phyloP scores from a whole-genome alignment of 2,797 vertebrate species.

The Chaetophractus vellerosus region DNA sequence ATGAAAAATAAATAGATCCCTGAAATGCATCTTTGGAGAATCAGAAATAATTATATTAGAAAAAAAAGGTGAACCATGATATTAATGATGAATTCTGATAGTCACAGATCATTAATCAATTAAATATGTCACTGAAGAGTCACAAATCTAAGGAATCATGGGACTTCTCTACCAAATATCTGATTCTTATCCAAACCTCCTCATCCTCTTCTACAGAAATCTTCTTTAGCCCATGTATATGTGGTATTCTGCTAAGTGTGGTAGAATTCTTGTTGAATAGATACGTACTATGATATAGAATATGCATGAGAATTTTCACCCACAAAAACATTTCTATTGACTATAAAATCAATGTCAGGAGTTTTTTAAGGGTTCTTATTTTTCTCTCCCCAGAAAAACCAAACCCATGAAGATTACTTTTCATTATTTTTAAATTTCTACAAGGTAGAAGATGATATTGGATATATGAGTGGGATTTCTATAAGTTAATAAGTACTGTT shows the following conservation, averaged over 20 bases:
- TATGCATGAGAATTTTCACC: slow-evolving; percentile 2
- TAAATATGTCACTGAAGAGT: not conserved
- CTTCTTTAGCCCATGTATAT: not conserved
- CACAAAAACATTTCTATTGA: slow-evolving; percentile 24
- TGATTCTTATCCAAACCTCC: not conserved
- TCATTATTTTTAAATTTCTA: slow-evolving; percentile 50
- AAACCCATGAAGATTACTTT: not conserved
- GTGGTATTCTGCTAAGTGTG: not conserved
- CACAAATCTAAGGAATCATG: not conserved
- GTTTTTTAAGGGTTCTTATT: not conserved
- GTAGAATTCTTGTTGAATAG: not conserved
- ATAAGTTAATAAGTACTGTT: not conserved
- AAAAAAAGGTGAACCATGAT: not conserved
- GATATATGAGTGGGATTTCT: not conserved
- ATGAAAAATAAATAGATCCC: not conserved
- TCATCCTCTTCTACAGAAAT: not conserved
- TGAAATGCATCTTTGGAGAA: not conserved
- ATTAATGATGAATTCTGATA: not conserved
- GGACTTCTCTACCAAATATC: slow-evolving; percentile 12
- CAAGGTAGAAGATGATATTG: not conserved
- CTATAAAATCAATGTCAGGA: not conserved
- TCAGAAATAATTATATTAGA: slow-evolving; percentile 1
- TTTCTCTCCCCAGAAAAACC: not conserved
- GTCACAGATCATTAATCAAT: not conserved
- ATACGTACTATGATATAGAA: not conserved